Evolutionary conservation across 2,113 vertebrate species (phyloP).

Genomic region (Aptenodytes patagonicus): DNA sequence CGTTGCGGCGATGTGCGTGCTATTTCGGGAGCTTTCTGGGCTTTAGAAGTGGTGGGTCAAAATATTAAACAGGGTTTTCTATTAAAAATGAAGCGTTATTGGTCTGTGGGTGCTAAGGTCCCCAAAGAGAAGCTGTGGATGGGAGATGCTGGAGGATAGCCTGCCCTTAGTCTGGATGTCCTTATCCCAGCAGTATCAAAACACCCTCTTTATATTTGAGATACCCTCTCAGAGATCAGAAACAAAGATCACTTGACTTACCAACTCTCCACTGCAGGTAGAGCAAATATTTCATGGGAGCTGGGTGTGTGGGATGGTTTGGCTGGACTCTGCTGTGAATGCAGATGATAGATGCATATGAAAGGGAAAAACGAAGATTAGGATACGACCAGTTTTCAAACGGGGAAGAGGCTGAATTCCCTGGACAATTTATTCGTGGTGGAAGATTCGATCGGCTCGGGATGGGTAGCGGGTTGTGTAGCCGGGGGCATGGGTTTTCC

Average conservation of each 20-base stretch:
- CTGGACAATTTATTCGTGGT: background rate
- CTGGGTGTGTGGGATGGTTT: background rate
- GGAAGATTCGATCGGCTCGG: accelerated
- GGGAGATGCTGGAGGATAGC: background rate
- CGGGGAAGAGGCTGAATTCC: background rate
- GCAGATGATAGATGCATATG: background rate
- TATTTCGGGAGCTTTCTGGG: background rate
- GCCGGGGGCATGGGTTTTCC: background rate
- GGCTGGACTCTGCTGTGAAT: background rate
- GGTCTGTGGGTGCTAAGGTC: background rate
- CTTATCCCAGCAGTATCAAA: background rate
- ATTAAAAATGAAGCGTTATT: background rate
- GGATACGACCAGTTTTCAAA: background rate
- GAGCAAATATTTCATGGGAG: background rate
- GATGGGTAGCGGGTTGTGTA: background rate
- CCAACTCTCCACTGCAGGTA: background rate
- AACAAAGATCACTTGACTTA: background rate
- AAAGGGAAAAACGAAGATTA: background rate
- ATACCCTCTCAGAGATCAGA: background rate
- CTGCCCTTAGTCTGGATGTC: background rate
- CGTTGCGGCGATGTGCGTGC: accelerated
- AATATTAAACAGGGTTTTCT: background rate
- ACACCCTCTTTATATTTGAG: background rate
- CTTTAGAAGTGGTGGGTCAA: background rate
- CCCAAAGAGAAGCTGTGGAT: background rate